These are phyloP conservation scores for Monopis laevigella DNA, from an alignment of 2,888 invertebrate species.

Conservation along the genomic window DNA sequence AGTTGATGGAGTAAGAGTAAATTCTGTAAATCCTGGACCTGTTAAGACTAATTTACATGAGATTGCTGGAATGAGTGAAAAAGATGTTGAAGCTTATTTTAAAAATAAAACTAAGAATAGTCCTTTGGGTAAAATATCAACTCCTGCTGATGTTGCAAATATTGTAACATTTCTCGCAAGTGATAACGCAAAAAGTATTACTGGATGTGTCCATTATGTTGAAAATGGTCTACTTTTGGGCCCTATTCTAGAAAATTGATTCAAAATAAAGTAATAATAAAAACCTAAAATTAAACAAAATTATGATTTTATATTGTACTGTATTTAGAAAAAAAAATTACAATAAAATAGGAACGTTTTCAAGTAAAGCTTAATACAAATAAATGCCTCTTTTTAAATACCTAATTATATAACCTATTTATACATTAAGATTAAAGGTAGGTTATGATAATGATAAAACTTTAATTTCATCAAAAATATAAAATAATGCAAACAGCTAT, in stretches of 20 bases:
- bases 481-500: no score
- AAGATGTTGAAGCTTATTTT: conserved; percentile 70
- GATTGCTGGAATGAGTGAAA: conserved; percentile 73
- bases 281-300: no score
- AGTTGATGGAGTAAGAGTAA: conserved; percentile 75
- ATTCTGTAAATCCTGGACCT: conserved; percentile 87
- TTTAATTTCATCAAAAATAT: no score
- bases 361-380: conserved; percentile 6
- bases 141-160: conserved; percentile 75
- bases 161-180: conserved; percentile 85
- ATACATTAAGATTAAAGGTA: no score
- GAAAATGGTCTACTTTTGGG: conserved; percentile 7
- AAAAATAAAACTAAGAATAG: conserved; percentile 55
- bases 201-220: conserved; percentile 59
- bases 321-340: no score
- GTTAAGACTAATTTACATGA: conserved; percentile 79
- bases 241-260: neutral
- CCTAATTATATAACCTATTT: no score
- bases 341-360: conserved; percentile 9
- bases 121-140: conserved; percentile 68
- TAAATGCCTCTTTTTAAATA: conserved; percentile 11
- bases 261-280: conserved; percentile 1
- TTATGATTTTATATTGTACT: no score
- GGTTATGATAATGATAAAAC: no score
- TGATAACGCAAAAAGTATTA: conserved; percentile 79